Evolutionary conservation across 1,140 invertebrate species (phyloP), one percentile per base, ranked within the genome.

Genomic region (Muscidifurax raptorellus): DNA sequence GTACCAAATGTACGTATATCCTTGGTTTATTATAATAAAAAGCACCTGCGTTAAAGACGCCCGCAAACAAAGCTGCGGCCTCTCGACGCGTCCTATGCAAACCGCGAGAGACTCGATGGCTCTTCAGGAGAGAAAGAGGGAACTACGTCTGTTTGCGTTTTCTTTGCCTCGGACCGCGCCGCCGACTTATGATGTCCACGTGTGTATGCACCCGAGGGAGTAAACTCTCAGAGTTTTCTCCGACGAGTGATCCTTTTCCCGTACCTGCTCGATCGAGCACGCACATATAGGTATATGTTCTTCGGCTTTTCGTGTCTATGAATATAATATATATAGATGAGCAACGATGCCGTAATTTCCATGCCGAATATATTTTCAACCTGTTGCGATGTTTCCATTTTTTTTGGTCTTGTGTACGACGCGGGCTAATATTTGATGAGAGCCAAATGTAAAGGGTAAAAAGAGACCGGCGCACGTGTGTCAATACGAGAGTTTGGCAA

Each of bases 11-110:
- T 4, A 7, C 22, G 22, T 7, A 59, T 22, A 59, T 59, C 52
- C 78, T 28, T 80, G 10, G 13, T 27, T 64, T 64, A 6, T 79
- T 69, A 69, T 71, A 82, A 80, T 72, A 85, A 71, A 88, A 88
- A 86, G 85, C 83, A 78, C 64, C 64, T 83, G 66, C 28, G 32
- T 66, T 79, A 84, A 84, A 72, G 22, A 79, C 30, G 40, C 47
- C 13, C 13, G 47, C 67, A 83, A 83, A 83, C 74, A 80, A 30
- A 74, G 72, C 25, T n/a, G n/a, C 12, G 32, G 9, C 4, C 44
- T 74, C 76, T 79, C 47, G 32, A 64, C 6, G n/a, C 30, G 28
- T 84, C 76, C 82, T 84, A 74, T 80, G 76, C 75, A 84, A 84
- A 84, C 76, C 66, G 32, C n/a, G 59, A 22, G 52, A 7, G 40